Conservation (phyloP, 2,888 invertebrate species). For the Erebia ligea region DNA sequence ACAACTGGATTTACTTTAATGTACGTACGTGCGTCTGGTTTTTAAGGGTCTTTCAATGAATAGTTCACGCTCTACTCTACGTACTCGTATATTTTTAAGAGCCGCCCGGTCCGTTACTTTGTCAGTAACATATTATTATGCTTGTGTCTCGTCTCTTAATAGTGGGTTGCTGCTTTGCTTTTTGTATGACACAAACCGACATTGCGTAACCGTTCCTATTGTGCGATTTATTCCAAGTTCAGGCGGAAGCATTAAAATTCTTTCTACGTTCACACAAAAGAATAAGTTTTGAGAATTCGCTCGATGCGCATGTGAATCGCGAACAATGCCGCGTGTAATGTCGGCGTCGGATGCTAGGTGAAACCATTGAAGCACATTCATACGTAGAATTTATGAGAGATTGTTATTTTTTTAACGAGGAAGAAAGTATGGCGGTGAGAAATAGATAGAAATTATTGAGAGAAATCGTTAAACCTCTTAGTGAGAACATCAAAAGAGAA, state of each 20-base stretch:
- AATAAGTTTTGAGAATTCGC: constrained; percentile 77
- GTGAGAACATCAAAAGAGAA: too few relatives aligned
- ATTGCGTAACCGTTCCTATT: constrained; percentile 68
- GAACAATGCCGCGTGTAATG: constrained; percentile 56
- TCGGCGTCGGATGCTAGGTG: constrained; percentile 50
- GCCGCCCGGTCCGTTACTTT: not conserved
- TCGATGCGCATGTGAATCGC: constrained; percentile 72
- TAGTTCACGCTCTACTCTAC: too few relatives aligned
- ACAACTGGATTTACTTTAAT: too few relatives aligned
- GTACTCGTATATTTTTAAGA: not conserved
- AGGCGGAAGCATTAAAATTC: constrained; percentile 81
- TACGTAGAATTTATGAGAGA: constrained; percentile 16
- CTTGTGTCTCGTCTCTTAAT: not conserved
- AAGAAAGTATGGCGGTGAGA: constrained; percentile 9
- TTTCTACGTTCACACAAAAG: constrained; percentile 78
- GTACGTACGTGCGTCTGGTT: too few relatives aligned
- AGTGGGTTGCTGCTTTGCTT: not conserved
- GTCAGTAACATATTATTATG: not conserved
- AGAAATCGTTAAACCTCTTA: not conserved
- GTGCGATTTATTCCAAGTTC: constrained; percentile 71
- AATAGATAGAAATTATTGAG: not conserved
- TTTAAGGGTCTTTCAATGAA: too few relatives aligned
- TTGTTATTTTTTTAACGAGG: not conserved
- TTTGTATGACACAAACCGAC: constrained; percentile 48
- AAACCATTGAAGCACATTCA: constrained; percentile 11